Percentiles rank a stretch among this genome's conserved stretches.
These are phyloP conservation scores for Rhinopomastus cyanomelas DNA, from an alignment of 2,113 vertebrate species.

Conservation along the genomic window DNA sequence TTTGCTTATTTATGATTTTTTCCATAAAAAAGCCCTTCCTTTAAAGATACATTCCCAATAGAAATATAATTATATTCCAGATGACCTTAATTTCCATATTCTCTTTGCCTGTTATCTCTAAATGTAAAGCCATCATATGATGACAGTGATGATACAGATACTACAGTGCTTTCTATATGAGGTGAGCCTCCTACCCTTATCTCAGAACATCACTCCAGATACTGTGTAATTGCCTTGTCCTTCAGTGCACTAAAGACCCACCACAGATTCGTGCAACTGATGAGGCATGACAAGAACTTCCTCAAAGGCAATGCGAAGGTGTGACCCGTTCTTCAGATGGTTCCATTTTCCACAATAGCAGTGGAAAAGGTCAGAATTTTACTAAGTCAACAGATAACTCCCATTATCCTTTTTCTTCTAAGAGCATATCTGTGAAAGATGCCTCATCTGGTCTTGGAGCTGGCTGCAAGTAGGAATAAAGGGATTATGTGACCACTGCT, in stretches of 20 bases:
- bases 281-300: not conserved
- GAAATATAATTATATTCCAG: not conserved
- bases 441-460: not conserved
- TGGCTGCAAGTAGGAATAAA: not conserved
- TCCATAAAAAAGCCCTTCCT: not conserved
- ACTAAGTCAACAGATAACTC: not conserved
- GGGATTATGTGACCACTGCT: not conserved
- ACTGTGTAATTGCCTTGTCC: not conserved
- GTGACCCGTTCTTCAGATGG: not conserved
- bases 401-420: not conserved
- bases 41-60: not conserved
- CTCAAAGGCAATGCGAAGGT: not conserved
- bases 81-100: not conserved
- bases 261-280: not conserved
- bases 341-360: too few species aligned
- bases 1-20: not conserved
- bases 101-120: not conserved
- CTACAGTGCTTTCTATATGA: not conserved
- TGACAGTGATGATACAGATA: not conserved
- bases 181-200: not conserved
- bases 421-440: not conserved
- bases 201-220: not conserved
- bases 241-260: not conserved
- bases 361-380: not conserved
- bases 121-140: not conserved